These are phyloP conservation scores for Lasius platythorax DNA, from an alignment of 2,888 invertebrate species.

Conservation along the genomic window DNA sequence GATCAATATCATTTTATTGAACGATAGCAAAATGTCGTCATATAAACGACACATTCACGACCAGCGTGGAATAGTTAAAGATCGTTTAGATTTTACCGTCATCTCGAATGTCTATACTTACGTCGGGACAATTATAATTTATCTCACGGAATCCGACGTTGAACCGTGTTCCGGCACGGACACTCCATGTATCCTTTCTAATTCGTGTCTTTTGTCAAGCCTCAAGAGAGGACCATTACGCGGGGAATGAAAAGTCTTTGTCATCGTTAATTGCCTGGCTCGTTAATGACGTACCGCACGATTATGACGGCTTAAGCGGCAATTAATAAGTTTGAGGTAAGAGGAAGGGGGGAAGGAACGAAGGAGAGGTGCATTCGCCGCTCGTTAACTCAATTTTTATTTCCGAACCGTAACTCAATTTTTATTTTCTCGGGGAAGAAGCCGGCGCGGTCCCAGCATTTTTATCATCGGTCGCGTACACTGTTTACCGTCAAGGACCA, in stretches of 20 bases:
- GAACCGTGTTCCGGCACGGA: neutral
- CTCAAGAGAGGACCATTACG: slow-evolving; percentile 29
- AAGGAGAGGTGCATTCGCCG: neutral
- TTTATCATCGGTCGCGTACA: slow-evolving; percentile 35
- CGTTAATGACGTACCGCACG: slow-evolving; percentile 40
- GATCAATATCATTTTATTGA: slow-evolving; percentile 3
- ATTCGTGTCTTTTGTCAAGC: slow-evolving; percentile 43
- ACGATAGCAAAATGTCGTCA: neutral
- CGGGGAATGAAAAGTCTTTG: slow-evolving; percentile 32
- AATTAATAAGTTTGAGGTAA: slow-evolving; percentile 26
- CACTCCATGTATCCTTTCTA: slow-evolving; percentile 38
- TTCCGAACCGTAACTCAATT: neutral
- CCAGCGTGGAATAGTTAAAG: slow-evolving; percentile 6
- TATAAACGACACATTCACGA: neutral
- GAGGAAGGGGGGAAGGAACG: neutral
- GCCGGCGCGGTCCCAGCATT: neutral
- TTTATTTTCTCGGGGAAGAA: neutral
- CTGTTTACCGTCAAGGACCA: slow-evolving; percentile 66
- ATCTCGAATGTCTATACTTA: neutral
- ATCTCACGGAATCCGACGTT: slow-evolving; percentile 25
- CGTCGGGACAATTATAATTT: slow-evolving; percentile 25
- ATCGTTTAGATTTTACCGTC: slow-evolving; percentile 1
- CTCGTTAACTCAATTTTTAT: slow-evolving; percentile 48
- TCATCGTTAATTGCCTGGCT: slow-evolving; percentile 43
- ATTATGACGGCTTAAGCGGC: slow-evolving; percentile 35